These are phyloP conservation scores for Andrena bucephala DNA, from an alignment of 2,888 invertebrate genomes.

Conservation along the genomic window DNA sequence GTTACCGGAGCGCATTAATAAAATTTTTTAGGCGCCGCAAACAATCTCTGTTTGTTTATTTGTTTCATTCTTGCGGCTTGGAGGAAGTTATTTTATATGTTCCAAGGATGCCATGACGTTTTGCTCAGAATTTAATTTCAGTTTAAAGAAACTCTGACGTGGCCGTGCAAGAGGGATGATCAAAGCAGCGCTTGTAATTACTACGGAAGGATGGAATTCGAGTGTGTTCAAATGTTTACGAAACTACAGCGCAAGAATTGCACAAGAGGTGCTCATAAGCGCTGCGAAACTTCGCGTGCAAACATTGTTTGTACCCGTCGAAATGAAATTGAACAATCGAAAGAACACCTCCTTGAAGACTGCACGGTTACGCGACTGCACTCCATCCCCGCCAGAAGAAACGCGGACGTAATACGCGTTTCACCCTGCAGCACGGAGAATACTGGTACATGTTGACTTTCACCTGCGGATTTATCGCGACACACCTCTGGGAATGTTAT, in stretches of 20 bases:
- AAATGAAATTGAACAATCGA: slow-evolving; percentile 9
- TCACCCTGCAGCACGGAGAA: slow-evolving; percentile 33
- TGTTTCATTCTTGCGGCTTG: background rate
- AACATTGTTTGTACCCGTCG: background rate
- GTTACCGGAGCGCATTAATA: slow-evolving; percentile 8
- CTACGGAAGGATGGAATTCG: too few relatives aligned
- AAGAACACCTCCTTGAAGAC: background rate
- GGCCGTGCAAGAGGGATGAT: too few relatives aligned
- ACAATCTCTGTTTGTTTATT: background rate
- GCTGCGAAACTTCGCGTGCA: too few relatives aligned
- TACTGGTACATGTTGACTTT: slow-evolving; percentile 60
- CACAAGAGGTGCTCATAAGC: too few relatives aligned
- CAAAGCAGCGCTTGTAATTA: too few relatives aligned
- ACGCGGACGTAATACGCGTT: slow-evolving; percentile 25
- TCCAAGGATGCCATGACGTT: background rate
- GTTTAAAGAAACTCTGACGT: background rate
- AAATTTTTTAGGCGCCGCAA: slow-evolving; percentile 1
- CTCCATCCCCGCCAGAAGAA: slow-evolving; percentile 1
- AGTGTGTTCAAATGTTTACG: too few relatives aligned
- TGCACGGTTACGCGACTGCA: slow-evolving; percentile 3
- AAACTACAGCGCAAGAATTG: too few relatives aligned
- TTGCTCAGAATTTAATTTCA: background rate
- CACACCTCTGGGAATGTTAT: slow-evolving; percentile 73
- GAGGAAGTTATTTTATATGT: background rate
- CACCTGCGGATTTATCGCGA: slow-evolving; percentile 69